Conservation (phyloP, 92 coral and sea anemone species). For the Phymanthus crucifer region DNA sequence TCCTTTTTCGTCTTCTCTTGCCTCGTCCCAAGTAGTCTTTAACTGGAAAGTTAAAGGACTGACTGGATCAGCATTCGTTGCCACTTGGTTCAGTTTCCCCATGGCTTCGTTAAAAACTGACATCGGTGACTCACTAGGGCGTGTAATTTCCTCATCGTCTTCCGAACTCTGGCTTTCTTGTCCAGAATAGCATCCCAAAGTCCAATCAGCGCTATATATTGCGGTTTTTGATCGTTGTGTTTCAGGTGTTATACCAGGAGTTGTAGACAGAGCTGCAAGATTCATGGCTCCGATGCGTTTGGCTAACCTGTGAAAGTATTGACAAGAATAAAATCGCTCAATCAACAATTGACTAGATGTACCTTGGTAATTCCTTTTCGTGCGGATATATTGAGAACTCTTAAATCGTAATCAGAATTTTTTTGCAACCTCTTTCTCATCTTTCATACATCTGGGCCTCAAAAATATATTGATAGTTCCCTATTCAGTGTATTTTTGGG, state of each 20-base stretch:
- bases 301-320: conserved; percentile 54
- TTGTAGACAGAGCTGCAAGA: conserved; percentile 41
- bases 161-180: conserved; percentile 58
- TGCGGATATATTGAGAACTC: too few species aligned
- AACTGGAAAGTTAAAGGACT: conserved; percentile 55
- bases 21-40: conserved; percentile 56
- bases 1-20: conserved; percentile 54
- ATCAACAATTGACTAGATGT: too few species aligned
- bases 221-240: conserved; percentile 41
- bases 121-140: conserved; percentile 41
- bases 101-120: conserved; percentile 56
- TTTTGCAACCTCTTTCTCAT: neutral
- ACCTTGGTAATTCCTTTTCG: too few species aligned
- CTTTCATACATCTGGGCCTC: neutral
- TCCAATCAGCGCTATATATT: conserved; percentile 48
- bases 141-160: conserved; percentile 37
- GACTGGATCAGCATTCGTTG: conserved; percentile 41
- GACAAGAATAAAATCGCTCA: neutral
- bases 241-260: conserved; percentile 54
- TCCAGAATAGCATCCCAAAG: conserved; percentile 37
- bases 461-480: too few species aligned
- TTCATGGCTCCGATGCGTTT: conserved; percentile 65
- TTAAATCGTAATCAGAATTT: too few species aligned
- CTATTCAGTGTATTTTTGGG: too few species aligned
- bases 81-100: conserved; percentile 43